A percentile compares a stretch with the other conserved stretches of the same genome.
Conservation (phyloP, 2,888 invertebrate genomes). For the Eilema depressum region DNA sequence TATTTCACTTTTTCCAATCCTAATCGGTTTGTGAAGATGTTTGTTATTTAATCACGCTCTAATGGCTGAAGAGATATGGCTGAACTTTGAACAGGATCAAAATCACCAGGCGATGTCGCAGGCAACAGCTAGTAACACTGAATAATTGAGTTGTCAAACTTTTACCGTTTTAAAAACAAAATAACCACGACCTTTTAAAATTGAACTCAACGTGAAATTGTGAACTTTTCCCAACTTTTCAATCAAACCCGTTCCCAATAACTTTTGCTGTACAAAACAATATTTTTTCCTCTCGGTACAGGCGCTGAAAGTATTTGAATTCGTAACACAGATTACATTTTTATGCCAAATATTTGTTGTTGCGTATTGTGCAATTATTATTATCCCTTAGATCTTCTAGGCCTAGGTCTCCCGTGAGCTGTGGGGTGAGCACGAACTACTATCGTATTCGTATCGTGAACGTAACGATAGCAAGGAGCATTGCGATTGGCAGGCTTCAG, state of each 20-base stretch:
- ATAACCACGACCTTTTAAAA: slow-evolving; percentile 30
- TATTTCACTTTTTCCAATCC: no score
- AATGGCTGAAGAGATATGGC: no score
- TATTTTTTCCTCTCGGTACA: slow-evolving; percentile 3
- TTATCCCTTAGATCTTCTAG: neutral
- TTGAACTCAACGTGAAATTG: slow-evolving; percentile 36
- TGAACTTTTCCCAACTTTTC: slow-evolving; percentile 40
- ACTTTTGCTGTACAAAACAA: slow-evolving; percentile 17
- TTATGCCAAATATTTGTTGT: neutral
- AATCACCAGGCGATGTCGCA: neutral
- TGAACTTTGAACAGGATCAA: no score
- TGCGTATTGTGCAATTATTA: no score
- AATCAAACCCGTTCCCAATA: slow-evolving; percentile 41
- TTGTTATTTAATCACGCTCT: no score
- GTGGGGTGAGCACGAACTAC: no score
- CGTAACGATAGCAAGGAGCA: no score
- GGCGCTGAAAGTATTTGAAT: slow-evolving; percentile 9
- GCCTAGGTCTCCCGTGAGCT: no score
- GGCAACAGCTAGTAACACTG: neutral
- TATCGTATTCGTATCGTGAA: no score
- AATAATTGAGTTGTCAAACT: neutral
- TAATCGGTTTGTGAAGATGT: no score
- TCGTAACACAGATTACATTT: neutral
- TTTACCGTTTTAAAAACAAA: slow-evolving; percentile 7
- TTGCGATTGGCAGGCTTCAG: no score